Conservation (phyloP, 2,888 invertebrate species). For the Papilio protenor region DNA sequence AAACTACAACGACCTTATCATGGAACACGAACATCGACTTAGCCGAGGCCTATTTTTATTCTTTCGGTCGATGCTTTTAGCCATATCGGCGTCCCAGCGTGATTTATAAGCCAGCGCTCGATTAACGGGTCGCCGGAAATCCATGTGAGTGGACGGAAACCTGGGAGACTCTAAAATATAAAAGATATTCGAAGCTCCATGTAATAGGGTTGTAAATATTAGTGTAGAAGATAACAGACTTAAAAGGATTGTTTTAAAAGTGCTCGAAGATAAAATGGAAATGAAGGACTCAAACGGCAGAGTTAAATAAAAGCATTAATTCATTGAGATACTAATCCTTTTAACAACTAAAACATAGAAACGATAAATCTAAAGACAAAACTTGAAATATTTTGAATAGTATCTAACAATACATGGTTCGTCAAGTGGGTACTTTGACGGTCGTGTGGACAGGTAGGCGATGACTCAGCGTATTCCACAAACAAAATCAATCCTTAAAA, state of each 20-base stretch:
- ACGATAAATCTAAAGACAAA: not conserved
- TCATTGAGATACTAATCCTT: not conserved
- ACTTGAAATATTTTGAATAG: constrained; percentile 62
- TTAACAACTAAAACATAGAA: not conserved
- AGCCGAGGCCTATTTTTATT: constrained; percentile 77
- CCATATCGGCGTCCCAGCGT: constrained; percentile 71
- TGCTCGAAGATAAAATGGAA: constrained; percentile 46
- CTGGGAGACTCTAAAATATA: constrained; percentile 67
- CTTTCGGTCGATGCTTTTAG: constrained; percentile 76
- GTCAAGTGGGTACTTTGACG: constrained; percentile 73
- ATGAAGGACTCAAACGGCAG: not conserved
- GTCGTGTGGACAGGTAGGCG: constrained; percentile 75
- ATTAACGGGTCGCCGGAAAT: constrained; percentile 78
- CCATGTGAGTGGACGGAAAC: constrained; percentile 61
- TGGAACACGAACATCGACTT: constrained; percentile 80
- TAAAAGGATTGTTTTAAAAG: constrained; percentile 20
- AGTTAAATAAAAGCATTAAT: not conserved
- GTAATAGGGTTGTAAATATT: constrained; percentile 39
- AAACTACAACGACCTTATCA: constrained; percentile 80
- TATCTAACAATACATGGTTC: constrained; percentile 64
- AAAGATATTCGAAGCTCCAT: constrained; percentile 52
- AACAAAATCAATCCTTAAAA: constrained; percentile 40
- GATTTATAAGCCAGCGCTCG: constrained; percentile 77
- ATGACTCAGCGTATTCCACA: constrained; percentile 63
- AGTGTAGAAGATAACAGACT: constrained; percentile 23